phyloP scores from a whole-genome alignment of 2,888 invertebrate genomes.

The Laothoe populi region DNA sequence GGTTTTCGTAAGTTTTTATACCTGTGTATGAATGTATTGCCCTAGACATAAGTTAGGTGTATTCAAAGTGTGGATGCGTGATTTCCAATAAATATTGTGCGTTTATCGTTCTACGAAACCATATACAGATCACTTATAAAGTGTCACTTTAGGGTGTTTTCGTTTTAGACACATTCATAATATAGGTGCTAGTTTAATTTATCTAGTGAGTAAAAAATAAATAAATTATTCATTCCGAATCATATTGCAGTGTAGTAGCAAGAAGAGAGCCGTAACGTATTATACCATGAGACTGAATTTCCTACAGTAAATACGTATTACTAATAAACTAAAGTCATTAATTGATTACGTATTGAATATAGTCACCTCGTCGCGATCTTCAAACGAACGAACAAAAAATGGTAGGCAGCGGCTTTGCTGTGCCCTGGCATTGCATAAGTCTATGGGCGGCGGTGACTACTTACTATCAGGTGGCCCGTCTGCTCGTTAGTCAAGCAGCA shows the following conservation, averaged over 20 bases:
- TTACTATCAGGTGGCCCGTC: no score
- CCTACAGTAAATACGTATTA: slow-evolving; percentile 20
- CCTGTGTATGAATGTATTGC: slow-evolving; percentile 22
- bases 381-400: no score
- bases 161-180: slow-evolving; percentile 8
- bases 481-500: no score
- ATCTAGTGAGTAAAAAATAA: slow-evolving; percentile 61
- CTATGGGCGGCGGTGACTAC: no score
- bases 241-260: slow-evolving; percentile 56
- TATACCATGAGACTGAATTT: slow-evolving; percentile 51
- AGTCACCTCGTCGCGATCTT: not conserved
- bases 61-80: slow-evolving; percentile 19
- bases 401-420: no score
- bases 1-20: slow-evolving; percentile 20
- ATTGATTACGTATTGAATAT: not conserved
- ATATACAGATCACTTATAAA: slow-evolving; percentile 7
- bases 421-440: no score
- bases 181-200: slow-evolving; percentile 31
- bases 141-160: not conserved
- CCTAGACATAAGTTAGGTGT: slow-evolving; percentile 20
- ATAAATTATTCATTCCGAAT: slow-evolving; percentile 27
- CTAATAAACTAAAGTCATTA: slow-evolving; percentile 10
- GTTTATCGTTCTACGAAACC: not conserved
- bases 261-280: slow-evolving; percentile 44
- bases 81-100: slow-evolving; percentile 15